Conservation (phyloP, 2,888 invertebrate species). For the Apodemia duryi region DNA sequence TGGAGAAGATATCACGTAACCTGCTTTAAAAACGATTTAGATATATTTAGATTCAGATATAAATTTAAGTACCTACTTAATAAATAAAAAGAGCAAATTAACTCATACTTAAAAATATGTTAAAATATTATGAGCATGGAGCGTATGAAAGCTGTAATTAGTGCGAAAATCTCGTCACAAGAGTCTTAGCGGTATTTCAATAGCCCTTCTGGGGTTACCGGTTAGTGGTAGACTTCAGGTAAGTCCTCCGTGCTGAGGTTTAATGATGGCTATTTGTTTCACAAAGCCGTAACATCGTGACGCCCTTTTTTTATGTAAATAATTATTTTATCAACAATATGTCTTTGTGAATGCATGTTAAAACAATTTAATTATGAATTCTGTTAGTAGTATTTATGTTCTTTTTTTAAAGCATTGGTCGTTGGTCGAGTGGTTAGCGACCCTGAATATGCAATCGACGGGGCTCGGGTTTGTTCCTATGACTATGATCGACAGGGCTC, state of each 20-base stretch:
- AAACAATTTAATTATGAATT: neutral
- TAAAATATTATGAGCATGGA: neutral
- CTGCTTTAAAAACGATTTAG: too few relatives aligned
- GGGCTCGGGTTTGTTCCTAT: too few relatives aligned
- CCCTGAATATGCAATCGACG: too few relatives aligned
- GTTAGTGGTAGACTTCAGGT: slow-evolving; percentile 35
- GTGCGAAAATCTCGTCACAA: slow-evolving; percentile 46
- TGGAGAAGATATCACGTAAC: too few relatives aligned
- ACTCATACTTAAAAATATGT: slow-evolving; percentile 7
- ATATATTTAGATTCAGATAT: neutral
- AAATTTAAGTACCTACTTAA: neutral
- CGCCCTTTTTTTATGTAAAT: slow-evolving; percentile 6
- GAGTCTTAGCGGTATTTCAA: slow-evolving; percentile 42
- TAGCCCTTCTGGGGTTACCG: slow-evolving; percentile 33
- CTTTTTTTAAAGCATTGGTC: too few relatives aligned
- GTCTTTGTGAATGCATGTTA: neutral
- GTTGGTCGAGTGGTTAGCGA: too few relatives aligned
- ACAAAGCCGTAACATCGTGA: slow-evolving; percentile 3
- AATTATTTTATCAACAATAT: neutral
- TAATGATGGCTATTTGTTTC: slow-evolving; percentile 55
- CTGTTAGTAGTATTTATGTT: neutral
- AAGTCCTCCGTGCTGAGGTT: slow-evolving; percentile 39
- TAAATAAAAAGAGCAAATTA: slow-evolving; percentile 13
- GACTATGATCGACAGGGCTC: too few relatives aligned
- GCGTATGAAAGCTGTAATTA: slow-evolving; percentile 48